Conservation (phyloP, 2,797 vertebrate species). For the Sciurus vulgaris region DNA sequence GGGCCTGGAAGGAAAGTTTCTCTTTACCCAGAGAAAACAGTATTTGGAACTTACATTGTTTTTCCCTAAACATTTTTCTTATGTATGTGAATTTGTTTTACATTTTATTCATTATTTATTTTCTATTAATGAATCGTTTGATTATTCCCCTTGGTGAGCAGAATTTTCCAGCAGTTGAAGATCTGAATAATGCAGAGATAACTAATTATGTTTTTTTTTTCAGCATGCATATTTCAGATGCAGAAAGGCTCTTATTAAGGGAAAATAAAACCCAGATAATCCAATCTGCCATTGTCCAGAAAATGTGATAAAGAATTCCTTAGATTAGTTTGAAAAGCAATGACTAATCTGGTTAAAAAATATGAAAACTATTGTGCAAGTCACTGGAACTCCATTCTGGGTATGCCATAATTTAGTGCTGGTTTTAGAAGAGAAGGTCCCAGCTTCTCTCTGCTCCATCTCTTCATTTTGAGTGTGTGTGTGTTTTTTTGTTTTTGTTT, state of each 20-base stretch:
- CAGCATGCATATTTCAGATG: constrained; percentile 52
- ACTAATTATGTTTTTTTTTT: constrained; percentile 70
- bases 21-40: not conserved
- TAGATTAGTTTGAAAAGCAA: constrained; percentile 66
- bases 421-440: not conserved
- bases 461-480: not conserved
- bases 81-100: constrained; percentile 69
- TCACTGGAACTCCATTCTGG: not conserved
- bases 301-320: constrained; percentile 53
- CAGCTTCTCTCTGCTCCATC: not conserved
- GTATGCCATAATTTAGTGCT: not conserved
- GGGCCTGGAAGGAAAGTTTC: not conserved
- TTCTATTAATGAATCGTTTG: constrained; percentile 76
- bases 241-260: constrained; percentile 51
- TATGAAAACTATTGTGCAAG: not conserved
- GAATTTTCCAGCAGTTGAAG: constrained; percentile 72
- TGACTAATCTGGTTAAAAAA: not conserved
- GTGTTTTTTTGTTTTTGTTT: not conserved
- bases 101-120: constrained; percentile 77
- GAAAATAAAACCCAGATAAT: constrained; percentile 69
- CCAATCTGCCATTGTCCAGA: constrained; percentile 67
- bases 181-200: constrained; percentile 79
- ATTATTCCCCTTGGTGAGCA: constrained; percentile 77
- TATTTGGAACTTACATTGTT: constrained; percentile 13
- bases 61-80: constrained; percentile 42